Evolutionary conservation across 2,113 vertebrate species (phyloP), one percentile per base, ranked within the genome.

Genomic region (Chionomys nivalis): DNA sequence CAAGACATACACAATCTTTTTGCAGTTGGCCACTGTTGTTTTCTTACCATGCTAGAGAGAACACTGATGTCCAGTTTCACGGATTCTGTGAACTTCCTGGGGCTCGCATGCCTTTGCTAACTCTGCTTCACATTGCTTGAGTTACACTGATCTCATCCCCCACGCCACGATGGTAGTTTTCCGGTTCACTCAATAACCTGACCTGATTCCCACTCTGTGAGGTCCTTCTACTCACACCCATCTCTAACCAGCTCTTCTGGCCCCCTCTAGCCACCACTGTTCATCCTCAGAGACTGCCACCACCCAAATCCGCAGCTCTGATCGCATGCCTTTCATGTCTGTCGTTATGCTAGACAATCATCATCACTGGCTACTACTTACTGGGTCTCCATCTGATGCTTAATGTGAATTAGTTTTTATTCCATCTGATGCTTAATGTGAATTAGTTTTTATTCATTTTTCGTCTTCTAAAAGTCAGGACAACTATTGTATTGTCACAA

Each of bases 121-220:
- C 58, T 72, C n/a, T 66, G 81, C n/a, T 78, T 44, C 33, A 9
- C 21, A n/a, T 72, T 26, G 24, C 81, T 90, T 90, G 86, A 97
- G 66, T 92, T 92, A 93, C 58, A 91, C 95, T 97, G 96, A 96
- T 47, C 93, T 97, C 97, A 97, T 96, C 86, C 68, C 68, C 31
- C 87, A 73, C 0, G 14, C 0, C 65, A 88, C 0, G 66, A 13
- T 86, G 77, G 44, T 33, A 28, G 86, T 42, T 96, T 68, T 97
- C 58, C 66, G 68, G 87, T 78, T 88, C 31, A 87, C 91, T 68
- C 86, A 78, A 31, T 73, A 75, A 79, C 72, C 94, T 97, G 93
- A 97, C 91, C 95, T 58, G 77, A 91, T 96, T 95, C 81, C 65
- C 61, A 75, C 33, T 93, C 65, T 89, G 47, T 89, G 83, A 44